Conservation (phyloP, 2,797 vertebrate genomes). For the Serranus cabrilla region DNA sequence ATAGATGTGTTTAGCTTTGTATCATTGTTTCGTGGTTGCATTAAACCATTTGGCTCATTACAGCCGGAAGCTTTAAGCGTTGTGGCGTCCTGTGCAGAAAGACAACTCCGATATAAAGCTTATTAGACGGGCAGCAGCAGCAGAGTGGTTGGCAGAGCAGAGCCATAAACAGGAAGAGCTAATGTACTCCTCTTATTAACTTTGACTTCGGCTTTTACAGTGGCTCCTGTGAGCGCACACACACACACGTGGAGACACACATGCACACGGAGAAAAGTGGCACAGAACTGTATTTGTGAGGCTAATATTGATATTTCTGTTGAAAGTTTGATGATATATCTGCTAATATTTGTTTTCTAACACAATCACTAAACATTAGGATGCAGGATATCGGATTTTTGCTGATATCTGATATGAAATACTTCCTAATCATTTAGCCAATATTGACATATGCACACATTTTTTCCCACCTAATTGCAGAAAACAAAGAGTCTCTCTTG, state of each 20-base stretch:
- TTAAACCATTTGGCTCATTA: slow-evolving; percentile 66
- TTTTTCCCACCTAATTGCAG: too few species aligned
- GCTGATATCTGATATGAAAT: too few species aligned
- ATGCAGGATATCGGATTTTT: too few species aligned
- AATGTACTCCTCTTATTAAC: slow-evolving; percentile 59
- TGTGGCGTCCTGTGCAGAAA: slow-evolving; percentile 51
- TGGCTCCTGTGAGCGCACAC: neutral
- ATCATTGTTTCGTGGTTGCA: slow-evolving; percentile 42
- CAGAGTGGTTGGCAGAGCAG: slow-evolving; percentile 35
- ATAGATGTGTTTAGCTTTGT: slow-evolving; percentile 54
- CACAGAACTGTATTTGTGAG: too few species aligned
- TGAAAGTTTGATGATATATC: neutral
- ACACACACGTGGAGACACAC: neutral
- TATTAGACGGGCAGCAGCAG: slow-evolving; percentile 48
- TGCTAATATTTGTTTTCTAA: too few species aligned
- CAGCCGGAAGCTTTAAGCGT: slow-evolving; percentile 38
- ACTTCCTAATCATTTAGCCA: too few species aligned
- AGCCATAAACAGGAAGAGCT: slow-evolving; percentile 64
- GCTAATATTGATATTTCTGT: neutral
- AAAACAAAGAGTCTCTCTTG: too few species aligned
- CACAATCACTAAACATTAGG: too few species aligned
- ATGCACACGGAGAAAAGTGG: neutral
- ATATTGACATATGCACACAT: too few species aligned
- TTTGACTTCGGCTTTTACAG: slow-evolving; percentile 24
- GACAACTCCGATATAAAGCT: slow-evolving; percentile 38